These are phyloP conservation scores for Athene cunicularia DNA, from an alignment of 2,113 vertebrate species.

Conservation along the genomic window DNA sequence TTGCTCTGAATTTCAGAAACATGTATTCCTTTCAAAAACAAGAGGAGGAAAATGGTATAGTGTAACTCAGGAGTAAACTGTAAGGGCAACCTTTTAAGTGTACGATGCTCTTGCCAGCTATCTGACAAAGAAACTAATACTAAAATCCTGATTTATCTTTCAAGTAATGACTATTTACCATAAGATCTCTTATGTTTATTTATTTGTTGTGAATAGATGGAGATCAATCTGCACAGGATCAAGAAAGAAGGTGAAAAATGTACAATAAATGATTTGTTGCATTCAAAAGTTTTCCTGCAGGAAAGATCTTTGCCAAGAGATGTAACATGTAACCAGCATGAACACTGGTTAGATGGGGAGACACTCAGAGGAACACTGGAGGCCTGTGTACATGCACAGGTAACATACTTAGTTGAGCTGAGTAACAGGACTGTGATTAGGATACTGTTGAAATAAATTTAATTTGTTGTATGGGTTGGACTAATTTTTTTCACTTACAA, in stretches of 20 bases:
- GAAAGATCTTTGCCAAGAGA: not conserved
- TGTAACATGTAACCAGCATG: not conserved
- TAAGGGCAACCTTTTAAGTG: not conserved
- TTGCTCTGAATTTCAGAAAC: not conserved
- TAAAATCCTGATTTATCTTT: not conserved
- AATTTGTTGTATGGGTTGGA: not conserved
- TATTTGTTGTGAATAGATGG: not conserved
- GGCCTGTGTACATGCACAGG: too few relatives aligned
- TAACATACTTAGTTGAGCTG: not conserved
- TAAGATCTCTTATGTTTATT: not conserved
- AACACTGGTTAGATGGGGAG: not conserved
- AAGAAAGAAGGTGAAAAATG: not conserved
- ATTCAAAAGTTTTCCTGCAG: not conserved
- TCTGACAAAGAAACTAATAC: not conserved
- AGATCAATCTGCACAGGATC: not conserved
- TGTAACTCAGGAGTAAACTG: not conserved
- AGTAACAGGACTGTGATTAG: not conserved
- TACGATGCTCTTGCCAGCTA: not conserved
- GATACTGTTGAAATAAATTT: rapidly evolving
- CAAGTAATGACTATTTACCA: not conserved
- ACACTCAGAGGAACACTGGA: not conserved
- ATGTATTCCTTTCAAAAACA: not conserved
- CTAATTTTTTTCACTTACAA: not conserved
- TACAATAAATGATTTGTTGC: not conserved
- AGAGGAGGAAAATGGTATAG: not conserved